These are phyloP conservation scores for Sylvietta virens DNA, from an alignment of 2,113 vertebrate species.

Conservation along the genomic window DNA sequence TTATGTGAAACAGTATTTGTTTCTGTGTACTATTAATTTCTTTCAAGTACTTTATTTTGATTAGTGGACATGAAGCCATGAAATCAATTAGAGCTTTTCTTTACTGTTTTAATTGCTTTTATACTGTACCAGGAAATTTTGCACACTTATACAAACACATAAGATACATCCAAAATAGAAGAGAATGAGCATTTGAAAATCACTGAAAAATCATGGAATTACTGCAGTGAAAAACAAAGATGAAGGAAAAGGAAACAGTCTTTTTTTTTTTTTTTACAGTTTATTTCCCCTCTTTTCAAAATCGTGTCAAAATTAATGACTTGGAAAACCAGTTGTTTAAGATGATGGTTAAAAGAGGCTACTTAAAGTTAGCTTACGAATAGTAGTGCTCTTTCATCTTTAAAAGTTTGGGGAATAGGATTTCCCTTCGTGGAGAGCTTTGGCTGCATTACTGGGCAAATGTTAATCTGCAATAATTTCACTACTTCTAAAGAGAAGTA, in stretches of 20 bases:
- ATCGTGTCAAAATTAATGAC: neutral
- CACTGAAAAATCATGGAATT: neutral
- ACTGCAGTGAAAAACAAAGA: neutral
- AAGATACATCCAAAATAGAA: neutral
- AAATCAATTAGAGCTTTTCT: neutral
- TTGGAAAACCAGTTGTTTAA: neutral
- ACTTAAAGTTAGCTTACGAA: neutral
- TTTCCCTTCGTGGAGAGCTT: neutral
- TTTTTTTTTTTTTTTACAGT: neutral
- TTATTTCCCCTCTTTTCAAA: neutral
- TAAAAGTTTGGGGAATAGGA: neutral
- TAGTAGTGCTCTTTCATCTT: neutral
- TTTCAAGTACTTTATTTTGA: neutral
- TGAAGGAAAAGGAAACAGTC: neutral
- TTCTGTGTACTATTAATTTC: neutral
- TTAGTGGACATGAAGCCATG: neutral
- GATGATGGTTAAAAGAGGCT: neutral
- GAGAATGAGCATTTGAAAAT: neutral
- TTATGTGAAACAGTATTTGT: neutral
- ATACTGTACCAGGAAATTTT: neutral
- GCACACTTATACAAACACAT: neutral
- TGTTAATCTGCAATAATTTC: neutral
- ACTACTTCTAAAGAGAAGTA: neutral
- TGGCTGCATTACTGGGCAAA: neutral
- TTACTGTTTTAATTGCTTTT: neutral